phyloP scores from a whole-genome alignment of 2,113 vertebrate genomes.

The Uria lomvia region DNA sequence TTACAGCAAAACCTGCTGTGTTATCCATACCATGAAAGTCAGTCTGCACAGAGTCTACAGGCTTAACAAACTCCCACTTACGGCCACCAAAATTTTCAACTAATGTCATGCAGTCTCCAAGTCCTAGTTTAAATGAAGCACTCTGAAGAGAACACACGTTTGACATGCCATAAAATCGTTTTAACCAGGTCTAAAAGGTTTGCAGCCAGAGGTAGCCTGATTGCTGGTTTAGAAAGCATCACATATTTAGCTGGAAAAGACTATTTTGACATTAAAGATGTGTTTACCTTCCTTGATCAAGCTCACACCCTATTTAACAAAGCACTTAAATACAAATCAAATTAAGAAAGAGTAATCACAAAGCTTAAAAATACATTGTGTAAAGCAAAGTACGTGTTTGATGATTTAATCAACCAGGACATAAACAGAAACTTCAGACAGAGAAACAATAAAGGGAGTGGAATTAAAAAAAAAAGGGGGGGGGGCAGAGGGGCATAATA shows the following conservation, averaged over 20 bases:
- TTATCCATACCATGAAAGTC: not conserved
- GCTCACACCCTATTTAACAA: not conserved
- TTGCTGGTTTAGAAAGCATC: not conserved
- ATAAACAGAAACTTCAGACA: not conserved
- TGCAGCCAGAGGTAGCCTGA: not conserved
- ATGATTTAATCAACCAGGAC: not conserved
- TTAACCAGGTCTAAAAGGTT: not conserved
- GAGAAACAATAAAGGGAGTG: not conserved
- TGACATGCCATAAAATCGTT: not conserved
- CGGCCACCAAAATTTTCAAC: not conserved
- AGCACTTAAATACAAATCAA: not conserved
- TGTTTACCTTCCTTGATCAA: not conserved
- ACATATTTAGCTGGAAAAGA: not conserved
- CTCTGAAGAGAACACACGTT: not conserved
- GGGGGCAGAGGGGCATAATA: not conserved
- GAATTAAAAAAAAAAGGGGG: fast-evolving
- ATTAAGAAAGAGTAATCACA: not conserved
- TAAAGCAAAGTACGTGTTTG: not conserved
- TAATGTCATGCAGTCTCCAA: not conserved
- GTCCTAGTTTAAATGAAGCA: not conserved
- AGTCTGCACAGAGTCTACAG: not conserved
- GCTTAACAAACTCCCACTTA: not conserved
- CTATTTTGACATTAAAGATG: not conserved
- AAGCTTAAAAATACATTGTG: not conserved
- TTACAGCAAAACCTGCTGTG: not conserved